Conservation (phyloP, 2,113 vertebrate genomes). For the Nymphicus hollandicus region DNA sequence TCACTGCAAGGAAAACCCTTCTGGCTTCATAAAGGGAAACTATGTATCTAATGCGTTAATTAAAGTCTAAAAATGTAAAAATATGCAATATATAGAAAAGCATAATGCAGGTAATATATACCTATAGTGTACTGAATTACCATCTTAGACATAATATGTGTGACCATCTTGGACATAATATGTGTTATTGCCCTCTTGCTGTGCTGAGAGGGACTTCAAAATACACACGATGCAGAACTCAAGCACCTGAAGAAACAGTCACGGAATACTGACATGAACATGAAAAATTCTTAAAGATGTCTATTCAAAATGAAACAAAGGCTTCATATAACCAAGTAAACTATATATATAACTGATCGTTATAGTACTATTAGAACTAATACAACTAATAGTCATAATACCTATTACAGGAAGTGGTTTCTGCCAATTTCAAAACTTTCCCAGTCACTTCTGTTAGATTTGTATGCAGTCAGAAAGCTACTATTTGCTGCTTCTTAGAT, state of each 20-base stretch:
- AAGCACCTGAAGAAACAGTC: background rate
- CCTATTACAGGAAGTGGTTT: background rate
- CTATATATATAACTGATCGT: fast-evolving
- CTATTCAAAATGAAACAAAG: background rate
- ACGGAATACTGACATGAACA: background rate
- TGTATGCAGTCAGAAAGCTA: background rate
- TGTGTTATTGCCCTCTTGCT: background rate
- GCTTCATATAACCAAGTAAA: background rate
- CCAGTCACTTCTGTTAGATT: background rate
- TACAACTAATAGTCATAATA: background rate
- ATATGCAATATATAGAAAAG: background rate
- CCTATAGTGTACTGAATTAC: background rate
- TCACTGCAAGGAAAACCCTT: slow-evolving; percentile 68
- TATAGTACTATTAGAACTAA: background rate
- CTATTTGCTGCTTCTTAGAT: background rate
- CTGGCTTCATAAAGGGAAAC: slow-evolving; percentile 70
- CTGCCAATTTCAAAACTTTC: background rate
- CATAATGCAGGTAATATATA: background rate
- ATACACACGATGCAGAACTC: fast-evolving
- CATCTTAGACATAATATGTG: fast-evolving
- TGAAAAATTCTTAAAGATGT: background rate
- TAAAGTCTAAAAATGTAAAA: slow-evolving; percentile 41
- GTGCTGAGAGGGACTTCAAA: background rate
- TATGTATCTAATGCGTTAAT: slow-evolving; percentile 64
- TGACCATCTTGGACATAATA: background rate